Evolutionary conservation across 2,888 invertebrate species (phyloP).

Genomic region (Magallana nippona): DNA sequence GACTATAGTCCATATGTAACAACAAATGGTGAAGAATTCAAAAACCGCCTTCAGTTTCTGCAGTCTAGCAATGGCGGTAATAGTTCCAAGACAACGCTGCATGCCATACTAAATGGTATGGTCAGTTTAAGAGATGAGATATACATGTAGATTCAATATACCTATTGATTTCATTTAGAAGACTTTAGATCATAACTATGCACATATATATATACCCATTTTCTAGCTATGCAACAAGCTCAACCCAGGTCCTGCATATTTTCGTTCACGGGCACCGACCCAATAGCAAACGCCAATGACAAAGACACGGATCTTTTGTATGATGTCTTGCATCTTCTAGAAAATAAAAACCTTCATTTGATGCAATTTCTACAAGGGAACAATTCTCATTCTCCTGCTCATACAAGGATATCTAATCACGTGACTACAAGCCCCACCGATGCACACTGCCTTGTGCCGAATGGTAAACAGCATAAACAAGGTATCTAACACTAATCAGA

Average conservation of each 20-base stretch:
- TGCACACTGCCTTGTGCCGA: too few relatives aligned
- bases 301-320: background rate
- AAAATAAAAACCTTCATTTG: background rate
- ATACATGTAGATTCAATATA: too few relatives aligned
- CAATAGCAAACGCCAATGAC: slow-evolving; percentile 12
- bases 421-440: background rate
- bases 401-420: background rate
- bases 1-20: background rate
- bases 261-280: slow-evolving; percentile 17
- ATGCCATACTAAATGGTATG: background rate
- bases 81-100: background rate
- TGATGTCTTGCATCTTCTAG: background rate
- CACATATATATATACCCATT: background rate
- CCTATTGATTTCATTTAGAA: background rate
- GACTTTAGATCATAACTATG: too few relatives aligned
- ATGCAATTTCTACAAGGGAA: slow-evolving; percentile 11
- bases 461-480: too few relatives aligned
- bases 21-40: slow-evolving; percentile 8
- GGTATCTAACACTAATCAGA: too few relatives aligned
- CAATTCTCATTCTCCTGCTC: background rate
- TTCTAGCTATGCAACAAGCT: slow-evolving; percentile 5
- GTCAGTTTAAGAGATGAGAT: too few relatives aligned
- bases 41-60: background rate
- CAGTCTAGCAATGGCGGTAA: background rate
- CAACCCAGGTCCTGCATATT: slow-evolving; percentile 29